Evolutionary conservation across 2,113 vertebrate species (phyloP), one percentile per base, ranked within the genome.

Genomic region (Callionymus lyra): DNA sequence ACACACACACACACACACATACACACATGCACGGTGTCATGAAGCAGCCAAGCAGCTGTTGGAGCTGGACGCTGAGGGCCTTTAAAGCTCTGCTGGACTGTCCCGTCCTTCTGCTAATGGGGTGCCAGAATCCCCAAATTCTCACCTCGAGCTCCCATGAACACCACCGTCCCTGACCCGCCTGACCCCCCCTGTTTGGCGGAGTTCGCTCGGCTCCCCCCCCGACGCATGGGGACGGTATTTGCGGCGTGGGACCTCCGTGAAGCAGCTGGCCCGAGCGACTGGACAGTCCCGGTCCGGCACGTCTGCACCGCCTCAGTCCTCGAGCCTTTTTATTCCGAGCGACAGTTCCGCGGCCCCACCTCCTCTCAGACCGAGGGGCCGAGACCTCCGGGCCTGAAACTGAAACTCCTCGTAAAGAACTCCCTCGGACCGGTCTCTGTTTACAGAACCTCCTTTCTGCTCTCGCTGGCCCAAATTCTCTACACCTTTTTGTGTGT

Each of bases 241-340:
- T 70, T 62, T 53, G 54, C 68, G 74, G 70, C 63, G 56, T 71
- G 78, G 71, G 74, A 76, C 43, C 47, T 58, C 52, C 57, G 16
- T 2, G 6, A 58, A 47, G 63, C 73, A 68, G 70, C 69, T 71
- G 72, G n/a, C 50, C 43, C 12, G 16, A 18, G 45, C 19, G 31
- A 38, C 40, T 44, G 45, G 60, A 55, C 63, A n/a, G 73, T 47
- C 12, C 53, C 41, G 9, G 46, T 65, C 67, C 68, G 10, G 65
- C 37, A 47, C 38, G 62, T 63, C 79, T 82, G 82, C 63, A 49
- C 64, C 63, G 54, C 72, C 48, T 84, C 80, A 82, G 55, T 45
- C 4, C n/a, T 13, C 9, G 38, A 51, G 44, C 41, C 47, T 60
- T 65, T 80, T 80, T 56, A 82, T 84, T 82, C 57, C 42, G 16